These are phyloP conservation scores for Rhogogaster chlorosoma DNA, from an alignment of 2,888 invertebrate genomes.

Conservation along the genomic window DNA sequence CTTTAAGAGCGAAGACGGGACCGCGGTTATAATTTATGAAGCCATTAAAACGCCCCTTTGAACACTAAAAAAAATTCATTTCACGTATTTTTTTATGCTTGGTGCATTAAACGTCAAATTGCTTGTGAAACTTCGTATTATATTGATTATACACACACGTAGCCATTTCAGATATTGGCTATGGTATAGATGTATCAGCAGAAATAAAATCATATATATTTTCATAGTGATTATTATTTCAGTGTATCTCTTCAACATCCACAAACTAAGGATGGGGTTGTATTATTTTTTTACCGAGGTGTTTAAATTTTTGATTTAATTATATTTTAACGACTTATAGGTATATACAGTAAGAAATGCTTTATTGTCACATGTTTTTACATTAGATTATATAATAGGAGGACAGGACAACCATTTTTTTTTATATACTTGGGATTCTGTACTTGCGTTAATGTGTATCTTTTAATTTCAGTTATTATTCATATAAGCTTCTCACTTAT, in stretches of 20 bases:
- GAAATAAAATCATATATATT: background rate
- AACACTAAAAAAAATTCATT: constrained; percentile 31
- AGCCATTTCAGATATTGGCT: background rate
- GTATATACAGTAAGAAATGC: constrained; percentile 46
- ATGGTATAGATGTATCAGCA: background rate
- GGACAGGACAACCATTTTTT: constrained; percentile 25
- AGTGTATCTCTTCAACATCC: background rate
- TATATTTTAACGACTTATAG: background rate
- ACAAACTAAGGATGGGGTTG: background rate
- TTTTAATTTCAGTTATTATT: constrained; percentile 4
- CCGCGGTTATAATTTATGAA: constrained; percentile 38
- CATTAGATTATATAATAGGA: constrained; percentile 38
- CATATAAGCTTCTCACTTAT: background rate
- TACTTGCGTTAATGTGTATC: background rate
- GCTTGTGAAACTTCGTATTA: constrained; percentile 27
- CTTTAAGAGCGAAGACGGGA: background rate
- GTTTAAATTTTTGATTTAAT: background rate
- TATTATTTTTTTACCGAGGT: background rate
- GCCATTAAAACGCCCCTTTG: constrained; percentile 3
- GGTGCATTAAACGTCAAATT: constrained; percentile 20
- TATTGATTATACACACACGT: constrained; percentile 7
- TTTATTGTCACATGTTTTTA: constrained; percentile 50
- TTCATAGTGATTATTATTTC: background rate
- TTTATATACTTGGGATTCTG: background rate
- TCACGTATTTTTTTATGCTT: constrained; percentile 1